Percentiles rank a stretch among this genome's conserved stretches.
Conservation (phyloP, 2,888 invertebrate species). For the Watsonalla binaria region DNA sequence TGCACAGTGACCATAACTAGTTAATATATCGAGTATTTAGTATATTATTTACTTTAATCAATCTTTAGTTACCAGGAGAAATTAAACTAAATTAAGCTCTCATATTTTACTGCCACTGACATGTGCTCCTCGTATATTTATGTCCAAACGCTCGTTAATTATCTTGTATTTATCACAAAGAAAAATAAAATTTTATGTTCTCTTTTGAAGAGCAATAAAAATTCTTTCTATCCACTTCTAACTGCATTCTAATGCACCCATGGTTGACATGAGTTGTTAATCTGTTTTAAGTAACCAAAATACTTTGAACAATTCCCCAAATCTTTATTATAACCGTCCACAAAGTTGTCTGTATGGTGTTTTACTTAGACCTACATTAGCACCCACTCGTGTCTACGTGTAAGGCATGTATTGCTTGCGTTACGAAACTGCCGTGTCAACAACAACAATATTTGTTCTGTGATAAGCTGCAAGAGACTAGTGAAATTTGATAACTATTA, state of each 20-base stretch:
- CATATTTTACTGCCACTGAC: slow-evolving; percentile 6
- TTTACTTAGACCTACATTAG: slow-evolving; percentile 30
- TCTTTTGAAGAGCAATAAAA: slow-evolving; percentile 58
- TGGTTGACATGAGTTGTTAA: slow-evolving; percentile 44
- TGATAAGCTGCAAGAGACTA: slow-evolving; percentile 61
- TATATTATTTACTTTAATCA: too few relatives aligned
- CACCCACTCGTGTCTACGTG: slow-evolving; percentile 29
- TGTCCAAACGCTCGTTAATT: slow-evolving; percentile 42
- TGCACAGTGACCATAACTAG: too few relatives aligned
- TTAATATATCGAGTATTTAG: too few relatives aligned
- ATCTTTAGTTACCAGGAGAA: neutral
- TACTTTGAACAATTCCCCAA: slow-evolving; percentile 38
- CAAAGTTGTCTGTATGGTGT: slow-evolving; percentile 24
- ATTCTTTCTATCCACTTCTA: slow-evolving; percentile 57
- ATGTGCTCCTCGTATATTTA: slow-evolving; percentile 25
- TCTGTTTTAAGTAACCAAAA: slow-evolving; percentile 44
- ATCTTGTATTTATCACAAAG: slow-evolving; percentile 41
- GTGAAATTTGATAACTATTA: slow-evolving; percentile 72
- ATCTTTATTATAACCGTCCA: slow-evolving; percentile 28
- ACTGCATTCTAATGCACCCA: slow-evolving; percentile 53
- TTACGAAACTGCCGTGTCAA: slow-evolving; percentile 53
- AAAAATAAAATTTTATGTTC: slow-evolving; percentile 61
- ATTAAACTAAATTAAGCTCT: slow-evolving; percentile 16
- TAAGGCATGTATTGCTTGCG: slow-evolving; percentile 15
- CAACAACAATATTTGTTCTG: slow-evolving; percentile 64